These are phyloP conservation scores for Heterodera carotae DNA, from an alignment of 1,140 invertebrate genomes.

Conservation along the genomic window DNA sequence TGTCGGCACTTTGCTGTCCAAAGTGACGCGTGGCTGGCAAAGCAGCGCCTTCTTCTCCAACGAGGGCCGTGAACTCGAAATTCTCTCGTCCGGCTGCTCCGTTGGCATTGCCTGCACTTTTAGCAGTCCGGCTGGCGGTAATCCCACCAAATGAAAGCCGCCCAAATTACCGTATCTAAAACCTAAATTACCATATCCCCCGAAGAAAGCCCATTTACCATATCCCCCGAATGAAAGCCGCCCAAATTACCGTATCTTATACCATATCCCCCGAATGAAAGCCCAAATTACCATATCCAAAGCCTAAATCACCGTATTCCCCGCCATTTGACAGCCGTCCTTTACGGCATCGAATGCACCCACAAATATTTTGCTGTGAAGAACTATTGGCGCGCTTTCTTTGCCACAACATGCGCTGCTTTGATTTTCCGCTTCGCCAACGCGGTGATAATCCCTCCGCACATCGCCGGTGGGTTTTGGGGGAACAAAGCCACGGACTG, in stretches of 20 bases:
- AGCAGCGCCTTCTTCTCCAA: slow-evolving; percentile 62
- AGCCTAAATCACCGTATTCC: background rate
- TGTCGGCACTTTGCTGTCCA: slow-evolving; percentile 57
- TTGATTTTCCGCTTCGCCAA: slow-evolving; percentile 82
- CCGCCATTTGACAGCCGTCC: slow-evolving; percentile 69
- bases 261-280: background rate
- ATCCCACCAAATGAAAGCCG: slow-evolving; percentile 21
- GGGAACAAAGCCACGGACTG: background rate
- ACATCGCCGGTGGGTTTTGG: slow-evolving; percentile 44
- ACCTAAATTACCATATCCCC: background rate
- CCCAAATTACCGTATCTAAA: background rate
- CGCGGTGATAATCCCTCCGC: slow-evolving; percentile 60
- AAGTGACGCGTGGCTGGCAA: slow-evolving; percentile 57
- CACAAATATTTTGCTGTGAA: slow-evolving; percentile 96
- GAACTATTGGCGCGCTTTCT: slow-evolving; percentile 98
- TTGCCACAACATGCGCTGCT: slow-evolving; percentile 93
- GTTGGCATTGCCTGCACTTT: slow-evolving; percentile 60
- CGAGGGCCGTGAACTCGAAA: slow-evolving; percentile 60
- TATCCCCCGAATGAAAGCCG: slow-evolving; percentile 67
- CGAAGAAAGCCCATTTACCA: too few relatives aligned
- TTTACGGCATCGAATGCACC: slow-evolving; percentile 98
- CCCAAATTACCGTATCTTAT: too few relatives aligned
- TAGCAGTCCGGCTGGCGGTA: slow-evolving; percentile 57
- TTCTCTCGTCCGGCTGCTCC: slow-evolving; percentile 61
- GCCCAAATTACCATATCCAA: background rate